These are phyloP conservation scores for Octomys mimax DNA, from an alignment of 2,797 vertebrate species.

Conservation along the genomic window DNA sequence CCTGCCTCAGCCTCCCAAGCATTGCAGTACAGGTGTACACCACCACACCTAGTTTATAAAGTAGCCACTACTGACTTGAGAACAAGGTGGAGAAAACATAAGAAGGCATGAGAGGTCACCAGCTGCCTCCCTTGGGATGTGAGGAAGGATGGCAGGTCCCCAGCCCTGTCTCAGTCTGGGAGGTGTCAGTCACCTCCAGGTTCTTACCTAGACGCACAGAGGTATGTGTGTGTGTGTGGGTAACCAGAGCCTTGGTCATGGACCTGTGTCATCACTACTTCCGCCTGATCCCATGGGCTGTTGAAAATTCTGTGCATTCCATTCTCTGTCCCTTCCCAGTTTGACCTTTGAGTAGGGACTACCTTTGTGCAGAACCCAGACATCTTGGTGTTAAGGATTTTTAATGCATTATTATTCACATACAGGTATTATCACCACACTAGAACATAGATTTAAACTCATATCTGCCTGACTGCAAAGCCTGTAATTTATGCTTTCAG, in stretches of 20 bases:
- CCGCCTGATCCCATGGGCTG: neutral
- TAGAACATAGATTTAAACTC: slow-evolving; percentile 6
- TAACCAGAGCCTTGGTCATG: neutral
- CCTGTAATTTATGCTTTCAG: neutral
- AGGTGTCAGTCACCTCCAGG: neutral
- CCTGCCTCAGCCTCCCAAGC: neutral
- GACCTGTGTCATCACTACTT: neutral
- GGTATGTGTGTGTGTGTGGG: neutral
- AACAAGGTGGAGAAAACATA: neutral
- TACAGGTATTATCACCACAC: neutral
- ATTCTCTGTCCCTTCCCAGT: neutral
- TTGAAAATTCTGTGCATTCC: neutral
- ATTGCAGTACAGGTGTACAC: neutral
- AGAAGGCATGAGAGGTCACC: neutral
- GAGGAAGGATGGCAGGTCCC: neutral
- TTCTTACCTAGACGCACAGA: neutral
- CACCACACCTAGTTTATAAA: neutral
- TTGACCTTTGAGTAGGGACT: neutral
- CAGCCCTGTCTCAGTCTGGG: neutral
- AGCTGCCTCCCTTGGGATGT: neutral
- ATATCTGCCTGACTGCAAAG: neutral
- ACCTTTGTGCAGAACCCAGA: neutral
- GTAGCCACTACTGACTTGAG: neutral
- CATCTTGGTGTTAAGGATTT: neutral
- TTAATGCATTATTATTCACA: neutral